Conservation (phyloP, 35 echinoderm and acorn worm species). For the Hemicentrotus pulcherrimus region DNA sequence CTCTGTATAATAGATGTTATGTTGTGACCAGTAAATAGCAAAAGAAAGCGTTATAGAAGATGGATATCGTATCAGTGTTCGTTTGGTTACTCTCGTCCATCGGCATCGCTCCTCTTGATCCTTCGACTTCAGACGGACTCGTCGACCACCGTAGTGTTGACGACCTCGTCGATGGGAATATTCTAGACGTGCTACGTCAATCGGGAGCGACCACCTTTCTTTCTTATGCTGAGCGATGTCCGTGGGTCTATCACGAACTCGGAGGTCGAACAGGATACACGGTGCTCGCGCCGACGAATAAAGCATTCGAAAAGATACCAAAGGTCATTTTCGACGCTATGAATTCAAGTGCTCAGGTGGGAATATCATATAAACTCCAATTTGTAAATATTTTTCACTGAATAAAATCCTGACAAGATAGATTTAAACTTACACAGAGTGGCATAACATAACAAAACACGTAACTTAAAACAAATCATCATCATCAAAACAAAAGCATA, state of each 20-base stretch:
- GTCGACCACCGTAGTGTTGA: neutral
- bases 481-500: too few species aligned
- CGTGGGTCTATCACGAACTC: constrained; percentile 47
- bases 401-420: too few species aligned
- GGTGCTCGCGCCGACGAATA: constrained; percentile 40
- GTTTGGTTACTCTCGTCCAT: neutral
- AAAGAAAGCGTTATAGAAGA: neutral
- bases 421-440: too few species aligned
- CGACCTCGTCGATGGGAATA: neutral
- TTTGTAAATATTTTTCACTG: neutral
- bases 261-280: neutral
- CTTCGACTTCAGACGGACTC: neutral
- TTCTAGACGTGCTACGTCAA: constrained; percentile 37
- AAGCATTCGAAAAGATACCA: constrained; percentile 51
- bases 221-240: constrained; percentile 33
- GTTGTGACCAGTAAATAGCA: neutral
- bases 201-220: constrained; percentile 37
- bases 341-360: constrained; percentile 40
- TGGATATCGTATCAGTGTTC: neutral
- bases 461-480: too few species aligned
- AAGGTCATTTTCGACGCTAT: constrained; percentile 7
- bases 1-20: neutral
- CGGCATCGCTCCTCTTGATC: neutral
- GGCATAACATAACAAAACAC: too few species aligned
- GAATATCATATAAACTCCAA: constrained; percentile 11